Percentiles rank a stretch among this genome's conserved stretches.
Evolutionary conservation across 2,113 vertebrate genomes (phyloP).

Genomic region (Zootoca vivipara): DNA sequence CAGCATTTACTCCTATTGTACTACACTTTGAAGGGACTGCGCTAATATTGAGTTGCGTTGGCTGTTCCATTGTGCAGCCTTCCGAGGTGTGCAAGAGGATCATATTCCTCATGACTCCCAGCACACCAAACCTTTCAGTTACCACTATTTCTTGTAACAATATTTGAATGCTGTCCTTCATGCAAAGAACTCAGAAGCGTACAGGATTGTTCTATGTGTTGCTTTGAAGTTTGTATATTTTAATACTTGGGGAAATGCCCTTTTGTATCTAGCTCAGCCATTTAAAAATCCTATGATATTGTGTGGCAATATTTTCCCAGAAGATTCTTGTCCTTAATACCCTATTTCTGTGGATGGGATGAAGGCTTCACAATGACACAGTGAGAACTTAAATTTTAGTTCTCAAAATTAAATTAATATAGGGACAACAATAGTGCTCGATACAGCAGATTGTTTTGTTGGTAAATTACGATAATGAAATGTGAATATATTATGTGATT

Average conservation of each 20-base stretch:
- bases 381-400: background rate
- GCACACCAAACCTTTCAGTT: no score
- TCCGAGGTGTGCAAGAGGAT: no score
- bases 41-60: background rate
- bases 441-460: background rate
- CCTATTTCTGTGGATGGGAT: background rate
- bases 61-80: no score
- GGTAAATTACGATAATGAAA: background rate
- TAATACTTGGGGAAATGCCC: background rate
- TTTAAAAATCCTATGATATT: background rate
- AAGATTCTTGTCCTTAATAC: background rate
- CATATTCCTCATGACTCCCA: no score
- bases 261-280: background rate
- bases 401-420: background rate
- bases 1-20: background rate
- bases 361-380: background rate
- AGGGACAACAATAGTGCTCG: background rate
- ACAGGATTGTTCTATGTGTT: no score
- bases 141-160: no score
- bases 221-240: background rate
- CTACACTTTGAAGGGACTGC: background rate
- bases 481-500: background rate
- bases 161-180: no score
- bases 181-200: no score
- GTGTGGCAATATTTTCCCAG: background rate